phyloP scores from a whole-genome alignment of 2,888 invertebrate genomes.

The Dryadula phaetusa region DNA sequence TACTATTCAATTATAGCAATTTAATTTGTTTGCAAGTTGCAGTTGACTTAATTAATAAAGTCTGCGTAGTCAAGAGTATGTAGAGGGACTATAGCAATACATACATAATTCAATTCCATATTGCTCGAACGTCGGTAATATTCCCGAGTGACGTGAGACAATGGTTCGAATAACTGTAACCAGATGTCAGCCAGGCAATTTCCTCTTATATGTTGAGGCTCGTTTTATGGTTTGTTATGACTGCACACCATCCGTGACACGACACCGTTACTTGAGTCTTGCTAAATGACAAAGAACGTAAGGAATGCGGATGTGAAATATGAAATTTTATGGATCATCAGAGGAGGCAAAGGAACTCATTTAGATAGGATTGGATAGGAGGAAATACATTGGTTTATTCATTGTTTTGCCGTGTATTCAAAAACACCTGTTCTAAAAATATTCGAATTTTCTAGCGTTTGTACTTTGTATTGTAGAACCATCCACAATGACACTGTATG shows the following conservation, averaged over 20 bases:
- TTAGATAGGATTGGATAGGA: no score
- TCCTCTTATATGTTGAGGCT: conserved; percentile 46
- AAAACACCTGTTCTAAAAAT: conserved; percentile 2
- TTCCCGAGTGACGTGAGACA: conserved; percentile 47
- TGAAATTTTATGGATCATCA: conserved; percentile 15
- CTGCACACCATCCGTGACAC: conserved; percentile 47
- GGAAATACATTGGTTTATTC: not conserved
- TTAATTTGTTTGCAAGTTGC: conserved; percentile 5
- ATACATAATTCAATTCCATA: conserved; percentile 36
- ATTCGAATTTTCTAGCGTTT: conserved; percentile 6
- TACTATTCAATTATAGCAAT: not conserved
- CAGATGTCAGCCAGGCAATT: conserved; percentile 48
- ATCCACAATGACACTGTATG: not conserved
- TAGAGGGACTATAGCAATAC: conserved; percentile 14
- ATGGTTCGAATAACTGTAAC: conserved; percentile 48
- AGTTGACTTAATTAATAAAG: conserved; percentile 11
- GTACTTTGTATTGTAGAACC: not conserved
- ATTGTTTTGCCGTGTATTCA: not conserved
- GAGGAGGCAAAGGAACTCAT: not conserved
- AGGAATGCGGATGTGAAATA: conserved; percentile 35
- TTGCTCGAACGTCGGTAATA: conserved; percentile 41
- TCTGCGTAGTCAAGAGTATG: conserved; percentile 8
- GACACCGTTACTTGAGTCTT: conserved; percentile 44
- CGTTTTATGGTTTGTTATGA: conserved; percentile 47
- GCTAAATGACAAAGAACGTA: conserved; percentile 41